These are phyloP conservation scores for Cercopithecus diana DNA, from an alignment of 2,797 vertebrate species.

Conservation along the genomic window DNA sequence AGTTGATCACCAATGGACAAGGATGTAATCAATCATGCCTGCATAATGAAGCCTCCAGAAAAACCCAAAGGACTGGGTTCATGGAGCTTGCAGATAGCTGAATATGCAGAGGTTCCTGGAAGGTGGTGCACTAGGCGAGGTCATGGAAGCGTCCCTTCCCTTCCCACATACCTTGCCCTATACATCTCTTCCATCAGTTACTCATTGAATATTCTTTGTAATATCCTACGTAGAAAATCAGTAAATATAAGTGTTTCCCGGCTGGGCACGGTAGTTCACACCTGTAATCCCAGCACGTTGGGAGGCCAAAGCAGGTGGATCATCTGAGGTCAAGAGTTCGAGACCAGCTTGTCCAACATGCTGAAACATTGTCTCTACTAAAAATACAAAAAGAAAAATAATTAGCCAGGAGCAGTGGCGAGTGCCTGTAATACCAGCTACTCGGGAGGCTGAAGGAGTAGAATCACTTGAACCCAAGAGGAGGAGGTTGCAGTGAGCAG, in stretches of 20 bases:
- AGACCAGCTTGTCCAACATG: not conserved
- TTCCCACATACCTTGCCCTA: not conserved
- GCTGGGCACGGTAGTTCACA: rapidly evolving
- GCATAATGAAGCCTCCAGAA: not conserved
- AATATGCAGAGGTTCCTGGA: not conserved
- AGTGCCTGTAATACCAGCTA: not conserved
- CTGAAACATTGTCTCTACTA: not conserved
- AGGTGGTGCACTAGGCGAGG: not conserved
- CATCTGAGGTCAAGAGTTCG: not conserved
- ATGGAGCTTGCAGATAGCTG: not conserved
- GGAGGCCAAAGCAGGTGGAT: not conserved
- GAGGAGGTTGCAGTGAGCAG: not conserved
- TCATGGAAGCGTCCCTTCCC: not conserved
- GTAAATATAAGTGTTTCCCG: not conserved
- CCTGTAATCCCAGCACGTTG: rapidly evolving
- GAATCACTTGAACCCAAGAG: not conserved
- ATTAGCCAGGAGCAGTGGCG: rapidly evolving
- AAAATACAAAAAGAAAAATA: not conserved
- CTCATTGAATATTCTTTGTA: not conserved
- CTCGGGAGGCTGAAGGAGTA: not conserved
- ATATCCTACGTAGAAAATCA: not conserved
- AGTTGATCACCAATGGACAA: not conserved
- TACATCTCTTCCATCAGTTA: not conserved
- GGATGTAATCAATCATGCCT: not conserved
- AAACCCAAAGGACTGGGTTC: not conserved